Evolutionary conservation across 2,113 vertebrate species (phyloP).

Genomic region (Sminthopsis crassicaudata): DNA sequence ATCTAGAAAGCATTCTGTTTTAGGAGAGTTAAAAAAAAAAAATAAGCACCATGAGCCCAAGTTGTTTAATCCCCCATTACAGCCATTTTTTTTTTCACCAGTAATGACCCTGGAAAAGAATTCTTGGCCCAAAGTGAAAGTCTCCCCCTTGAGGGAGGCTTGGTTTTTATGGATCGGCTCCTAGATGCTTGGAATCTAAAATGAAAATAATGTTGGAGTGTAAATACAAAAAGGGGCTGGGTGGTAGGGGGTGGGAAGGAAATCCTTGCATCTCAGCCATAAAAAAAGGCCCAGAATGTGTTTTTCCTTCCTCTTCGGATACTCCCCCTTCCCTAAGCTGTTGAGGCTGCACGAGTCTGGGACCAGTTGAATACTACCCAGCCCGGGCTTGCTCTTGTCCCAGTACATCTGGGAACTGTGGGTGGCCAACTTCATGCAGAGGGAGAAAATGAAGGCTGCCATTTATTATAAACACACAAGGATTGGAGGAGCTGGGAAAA

Average conservation of each 20-base stretch:
- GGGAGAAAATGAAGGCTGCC: not conserved
- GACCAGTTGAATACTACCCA: rapidly evolving
- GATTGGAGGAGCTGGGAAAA: not conserved
- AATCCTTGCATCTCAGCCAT: conserved; percentile 13
- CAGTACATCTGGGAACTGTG: not conserved
- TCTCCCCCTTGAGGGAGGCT: conserved; percentile 12
- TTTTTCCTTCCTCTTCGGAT: conserved; percentile 4
- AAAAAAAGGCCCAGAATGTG: not conserved
- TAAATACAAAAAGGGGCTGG: not conserved
- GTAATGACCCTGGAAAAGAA: conserved; percentile 39
- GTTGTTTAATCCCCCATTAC: conserved; percentile 47
- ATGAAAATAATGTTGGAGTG: conserved; percentile 14
- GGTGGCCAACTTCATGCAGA: not conserved
- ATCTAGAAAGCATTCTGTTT: not conserved
- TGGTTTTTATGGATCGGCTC: not conserved
- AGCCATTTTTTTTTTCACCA: conserved; percentile 26
- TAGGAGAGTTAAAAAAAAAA: not conserved
- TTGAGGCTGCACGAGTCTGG: not conserved
- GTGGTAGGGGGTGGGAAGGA: not conserved
- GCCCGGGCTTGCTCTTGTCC: not conserved
- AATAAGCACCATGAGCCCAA: not conserved
- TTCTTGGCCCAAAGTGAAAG: conserved; percentile 17
- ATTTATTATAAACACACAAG: not conserved
- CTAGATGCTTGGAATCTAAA: not conserved
- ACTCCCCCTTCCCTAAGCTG: not conserved